Evolutionary conservation across 2,113 vertebrate species (phyloP).

Genomic region (Podocnemis expansa): DNA sequence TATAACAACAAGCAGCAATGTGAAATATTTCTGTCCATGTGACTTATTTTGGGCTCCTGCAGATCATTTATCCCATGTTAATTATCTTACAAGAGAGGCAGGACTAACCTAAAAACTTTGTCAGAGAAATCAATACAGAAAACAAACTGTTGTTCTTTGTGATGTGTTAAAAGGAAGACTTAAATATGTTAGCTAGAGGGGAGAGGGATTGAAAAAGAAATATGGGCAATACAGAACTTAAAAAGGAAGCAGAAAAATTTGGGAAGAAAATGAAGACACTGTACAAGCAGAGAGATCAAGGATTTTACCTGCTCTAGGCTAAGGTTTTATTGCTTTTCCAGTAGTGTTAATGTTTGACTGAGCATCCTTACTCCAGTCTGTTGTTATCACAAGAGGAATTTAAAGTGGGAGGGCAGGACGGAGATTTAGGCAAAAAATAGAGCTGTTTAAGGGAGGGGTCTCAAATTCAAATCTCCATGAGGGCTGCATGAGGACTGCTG

Average conservation of each 20-base stretch:
- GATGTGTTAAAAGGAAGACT: background rate
- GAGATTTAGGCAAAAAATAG: slow-evolving; percentile 9
- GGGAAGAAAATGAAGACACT: no score
- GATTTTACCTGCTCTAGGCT: background rate
- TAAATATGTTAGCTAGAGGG: background rate
- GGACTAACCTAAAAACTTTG: background rate
- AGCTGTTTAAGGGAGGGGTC: slow-evolving; percentile 8
- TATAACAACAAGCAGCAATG: background rate
- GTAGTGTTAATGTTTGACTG: no score
- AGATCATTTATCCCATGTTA: background rate
- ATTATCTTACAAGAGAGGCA: background rate
- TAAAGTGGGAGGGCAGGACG: background rate
- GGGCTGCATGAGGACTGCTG: no score
- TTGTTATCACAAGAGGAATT: background rate
- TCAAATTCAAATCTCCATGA: no score
- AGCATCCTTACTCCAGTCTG: background rate
- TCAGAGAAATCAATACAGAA: background rate
- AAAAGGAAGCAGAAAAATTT: background rate
- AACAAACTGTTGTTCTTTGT: background rate
- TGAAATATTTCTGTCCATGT: background rate
- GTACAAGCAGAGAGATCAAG: background rate
- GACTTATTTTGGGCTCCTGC: background rate
- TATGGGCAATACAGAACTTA: no score
- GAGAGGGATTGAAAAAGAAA: background rate
- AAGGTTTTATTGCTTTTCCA: background rate